These are phyloP conservation scores for Dynastes tityus DNA, from an alignment of 2,888 invertebrate genomes.

Conservation along the genomic window DNA sequence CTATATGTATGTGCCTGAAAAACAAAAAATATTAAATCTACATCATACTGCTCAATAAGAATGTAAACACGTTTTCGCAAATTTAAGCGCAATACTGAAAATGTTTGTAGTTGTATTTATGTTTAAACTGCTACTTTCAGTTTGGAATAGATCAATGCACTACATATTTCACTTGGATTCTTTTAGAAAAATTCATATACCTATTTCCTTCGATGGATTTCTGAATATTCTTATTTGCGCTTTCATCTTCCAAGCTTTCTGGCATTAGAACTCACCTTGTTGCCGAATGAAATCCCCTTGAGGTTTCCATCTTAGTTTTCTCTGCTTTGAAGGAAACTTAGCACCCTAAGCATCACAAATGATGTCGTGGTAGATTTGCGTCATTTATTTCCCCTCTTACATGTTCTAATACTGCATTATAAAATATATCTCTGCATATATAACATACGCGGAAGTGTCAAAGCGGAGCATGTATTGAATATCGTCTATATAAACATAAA, in stretches of 20 bases:
- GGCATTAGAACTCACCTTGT: constrained; percentile 33
- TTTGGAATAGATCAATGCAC: constrained; percentile 18
- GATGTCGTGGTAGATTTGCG: background rate
- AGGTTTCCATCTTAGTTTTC: constrained; percentile 24
- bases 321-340: constrained; percentile 22
- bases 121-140: background rate
- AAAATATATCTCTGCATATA: background rate
- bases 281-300: constrained; percentile 34
- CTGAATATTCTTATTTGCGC: constrained; percentile 58
- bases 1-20: too few relatives aligned
- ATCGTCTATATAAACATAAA: background rate
- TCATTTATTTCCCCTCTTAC: background rate
- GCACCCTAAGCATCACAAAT: constrained; percentile 11
- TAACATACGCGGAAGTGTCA: background rate
- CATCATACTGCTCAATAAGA: too few relatives aligned
- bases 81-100: too few relatives aligned
- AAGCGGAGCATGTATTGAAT: background rate
- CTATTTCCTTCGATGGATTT: constrained; percentile 57
- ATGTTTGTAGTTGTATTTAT: too few relatives aligned
- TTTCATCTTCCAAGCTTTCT: constrained; percentile 52
- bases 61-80: too few relatives aligned
- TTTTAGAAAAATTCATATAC: constrained; percentile 57
- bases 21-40: too few relatives aligned
- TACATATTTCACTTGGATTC: constrained; percentile 50
- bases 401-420: background rate